Base-by-base conservation (phyloP, 2,888 invertebrate genomes). In the Pteria penguin region DNA sequence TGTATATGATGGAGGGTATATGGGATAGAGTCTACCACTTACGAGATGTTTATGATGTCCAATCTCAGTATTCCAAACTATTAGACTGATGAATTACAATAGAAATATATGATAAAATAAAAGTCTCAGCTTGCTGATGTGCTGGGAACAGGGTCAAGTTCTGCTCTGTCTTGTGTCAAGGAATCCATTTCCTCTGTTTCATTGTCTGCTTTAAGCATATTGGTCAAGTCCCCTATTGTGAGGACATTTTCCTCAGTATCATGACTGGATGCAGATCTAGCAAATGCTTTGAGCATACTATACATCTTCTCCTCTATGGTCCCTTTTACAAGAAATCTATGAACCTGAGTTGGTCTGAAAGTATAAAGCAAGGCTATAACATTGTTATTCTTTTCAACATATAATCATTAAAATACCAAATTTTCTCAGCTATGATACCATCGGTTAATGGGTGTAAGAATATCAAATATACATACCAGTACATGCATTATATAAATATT, bases 271-370 rank as follows among this genome's bases (percentile, higher is more conserved):
- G 76, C 67, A 33, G 78, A 80, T 26, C 68, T 81, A 26, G 85
- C 79, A 8, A 84, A 82, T 4, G 84, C 75, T 60, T 86, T 83
- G 26, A 90, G 78, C 82, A 89, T 82, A 1, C 71, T 58, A 45
- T 85, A 81, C 73, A 96, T 94, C 72, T 94, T 94, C 88, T 96
- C 95, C 89, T 96, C 96, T 26, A 96, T 95, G 0, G 96, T 95
- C 76, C 94, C 93, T 75, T 90, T 88, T 11, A 95, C 94, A 63
- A 96, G 92, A 89, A 96, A 95, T 71, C 95, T 94, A 91, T 96
- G 95, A 0, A 96, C 95, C 54, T 94, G 93, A 0, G 96, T 96
- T 54, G 94, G 92, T 87, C 94, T 94, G 88, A 84, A 91, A 82
- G 68, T 68, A 22, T 69, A 66, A 72, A 29, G 55, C 31, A 65